Base-by-base conservation (phyloP, 2,797 vertebrate species). In the Characodon lateralis region DNA sequence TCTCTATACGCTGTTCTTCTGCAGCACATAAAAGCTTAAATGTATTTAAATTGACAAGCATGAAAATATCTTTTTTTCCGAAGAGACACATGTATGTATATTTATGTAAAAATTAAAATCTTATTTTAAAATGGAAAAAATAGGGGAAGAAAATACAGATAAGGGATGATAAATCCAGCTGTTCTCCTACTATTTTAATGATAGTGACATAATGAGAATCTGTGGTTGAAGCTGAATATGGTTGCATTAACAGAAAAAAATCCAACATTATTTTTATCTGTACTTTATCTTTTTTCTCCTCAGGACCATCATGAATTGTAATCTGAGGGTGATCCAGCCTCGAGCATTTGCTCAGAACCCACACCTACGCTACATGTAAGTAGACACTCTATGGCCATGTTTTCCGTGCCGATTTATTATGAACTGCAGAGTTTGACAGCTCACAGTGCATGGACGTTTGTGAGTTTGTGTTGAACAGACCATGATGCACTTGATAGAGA, bases 271-370 rank as follows among this genome's bases (percentile, higher is more conserved):
- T 16, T 76, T 50, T 84, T 66, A 82, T 82, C 55, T 76, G 39
- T 84, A 55, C 78, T 89, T 77, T 79, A 72, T 84, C 72, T 56
- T 63, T 80, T 61, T 24, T 76, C 68, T 6, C 91, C 89, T 80
- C 93, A 99, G 98, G 95, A 98, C 97, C 76, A 98, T 99, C 95
- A 98, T 96, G 93, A 98, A 99, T 95, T 98, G 98, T 93, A 98
- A 97, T 94, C 96, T 99, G 85, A 96, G 94, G 89, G 96, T 94
- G 85, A 99, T 99, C 93, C 98, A 98, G 92, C 91, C 97, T 2
- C 96, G 98, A 71, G 98, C 97, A 7, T 99, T 99, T 51, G 96
- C 96, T 88, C 98, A 98, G 95, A 99, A 99, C 86, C 97, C 97
- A 55, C 97, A 98, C 88, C 95, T 99, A 85, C 98, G 95, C 89